Evolutionary conservation across 23 tunicate species (phyloP).

Genomic region (Oikopleura dioica): DNA sequence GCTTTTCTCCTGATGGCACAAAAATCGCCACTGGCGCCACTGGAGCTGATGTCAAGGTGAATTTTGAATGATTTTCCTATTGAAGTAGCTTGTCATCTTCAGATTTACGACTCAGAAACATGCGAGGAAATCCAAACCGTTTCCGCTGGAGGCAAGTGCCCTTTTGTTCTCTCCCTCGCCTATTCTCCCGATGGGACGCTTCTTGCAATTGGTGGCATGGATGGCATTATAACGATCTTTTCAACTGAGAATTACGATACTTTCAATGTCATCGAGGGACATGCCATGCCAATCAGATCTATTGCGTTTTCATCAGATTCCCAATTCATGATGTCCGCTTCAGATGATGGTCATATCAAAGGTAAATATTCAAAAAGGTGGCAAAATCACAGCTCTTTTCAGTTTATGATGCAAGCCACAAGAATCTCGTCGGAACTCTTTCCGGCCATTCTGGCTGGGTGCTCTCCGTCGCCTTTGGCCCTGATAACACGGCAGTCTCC

Average conservation of each 20-base stretch:
- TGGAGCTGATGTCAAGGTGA: conserved; percentile 43
- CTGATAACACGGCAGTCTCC: conserved; percentile 59
- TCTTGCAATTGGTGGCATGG: conserved; percentile 88
- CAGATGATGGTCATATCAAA: conserved; percentile 91
- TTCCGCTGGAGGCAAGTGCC: conserved; percentile 35
- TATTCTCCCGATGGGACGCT: conserved; percentile 79
- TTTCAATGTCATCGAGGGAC: conserved; percentile 64
- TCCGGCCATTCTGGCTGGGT: conserved; percentile 96
- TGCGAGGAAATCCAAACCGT: conserved; percentile 42
- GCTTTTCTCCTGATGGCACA: conserved; percentile 65
- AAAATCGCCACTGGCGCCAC: conserved; percentile 87
- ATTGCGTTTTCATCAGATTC: conserved; percentile 91
- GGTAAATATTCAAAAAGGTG: neutral
- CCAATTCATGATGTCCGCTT: conserved; percentile 61
- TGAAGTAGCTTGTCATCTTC: neutral
- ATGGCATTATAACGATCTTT: conserved; percentile 80
- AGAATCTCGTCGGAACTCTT: conserved; percentile 48
- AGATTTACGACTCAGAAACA: neutral
- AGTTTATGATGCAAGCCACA: conserved; percentile 73
- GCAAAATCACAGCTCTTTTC: neutral
- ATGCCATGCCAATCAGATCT: conserved; percentile 91
- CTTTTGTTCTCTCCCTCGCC: conserved; percentile 68
- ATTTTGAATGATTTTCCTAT: neutral
- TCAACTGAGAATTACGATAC: conserved; percentile 38
- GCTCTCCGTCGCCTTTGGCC: conserved; percentile 47